These are phyloP conservation scores for Pantherophis guttatus DNA, from an alignment of 2,113 vertebrate species.

Conservation along the genomic window DNA sequence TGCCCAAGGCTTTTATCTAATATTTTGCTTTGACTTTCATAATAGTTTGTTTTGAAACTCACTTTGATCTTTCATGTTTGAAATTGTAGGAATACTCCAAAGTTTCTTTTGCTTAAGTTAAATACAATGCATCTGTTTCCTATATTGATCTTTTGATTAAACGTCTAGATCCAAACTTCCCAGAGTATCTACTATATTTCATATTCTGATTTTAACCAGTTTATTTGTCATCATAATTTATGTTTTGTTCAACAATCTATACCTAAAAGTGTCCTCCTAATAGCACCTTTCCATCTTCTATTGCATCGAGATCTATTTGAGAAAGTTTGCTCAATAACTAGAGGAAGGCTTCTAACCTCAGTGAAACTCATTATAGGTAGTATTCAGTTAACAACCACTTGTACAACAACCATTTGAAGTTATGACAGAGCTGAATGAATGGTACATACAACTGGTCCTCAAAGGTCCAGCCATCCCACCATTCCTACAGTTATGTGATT, in stretches of 20 bases:
- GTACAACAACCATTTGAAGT: background rate
- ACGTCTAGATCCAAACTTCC: background rate
- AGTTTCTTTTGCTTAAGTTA: background rate
- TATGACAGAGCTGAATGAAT: background rate
- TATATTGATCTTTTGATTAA: background rate
- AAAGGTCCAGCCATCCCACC: background rate
- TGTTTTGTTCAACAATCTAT: background rate
- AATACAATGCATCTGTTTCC: background rate
- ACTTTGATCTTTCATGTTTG: background rate
- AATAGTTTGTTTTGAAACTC: background rate
- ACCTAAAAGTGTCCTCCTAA: background rate
- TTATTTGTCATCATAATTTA: background rate
- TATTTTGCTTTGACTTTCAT: background rate
- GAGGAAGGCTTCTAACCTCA: background rate
- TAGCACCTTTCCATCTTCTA: background rate
- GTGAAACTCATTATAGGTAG: background rate
- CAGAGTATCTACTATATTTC: background rate
- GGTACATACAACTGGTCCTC: background rate
- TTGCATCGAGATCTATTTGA: background rate
- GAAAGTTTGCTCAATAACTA: background rate
- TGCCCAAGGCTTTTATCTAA: background rate
- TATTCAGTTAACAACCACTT: background rate
- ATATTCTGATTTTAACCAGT: background rate
- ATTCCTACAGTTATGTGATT: background rate
- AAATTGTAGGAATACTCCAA: background rate